phyloP scores from a whole-genome alignment of 2,888 invertebrate species.

The Mallateleia sp. region DNA sequence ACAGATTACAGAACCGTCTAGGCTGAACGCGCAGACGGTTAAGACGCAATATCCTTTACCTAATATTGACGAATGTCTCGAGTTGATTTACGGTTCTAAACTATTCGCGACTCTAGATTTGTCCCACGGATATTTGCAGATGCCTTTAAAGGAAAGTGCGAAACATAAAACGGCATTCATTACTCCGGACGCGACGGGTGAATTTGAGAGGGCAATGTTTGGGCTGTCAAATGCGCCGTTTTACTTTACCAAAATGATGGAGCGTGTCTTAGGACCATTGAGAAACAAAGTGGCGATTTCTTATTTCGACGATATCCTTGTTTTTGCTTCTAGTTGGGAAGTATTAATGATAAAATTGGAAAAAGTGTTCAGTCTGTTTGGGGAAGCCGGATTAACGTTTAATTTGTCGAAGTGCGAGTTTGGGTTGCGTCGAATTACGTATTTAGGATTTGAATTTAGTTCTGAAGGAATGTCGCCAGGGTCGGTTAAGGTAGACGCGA shows the following conservation, averaged over 20 bases:
- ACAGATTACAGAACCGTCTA: too few relatives aligned
- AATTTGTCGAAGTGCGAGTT: conserved; percentile 2
- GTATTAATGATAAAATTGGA: neutral
- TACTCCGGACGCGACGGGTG: conserved; percentile 1
- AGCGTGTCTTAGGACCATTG: conserved; percentile 27
- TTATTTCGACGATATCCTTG: conserved; percentile 30
- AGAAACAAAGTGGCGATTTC: neutral
- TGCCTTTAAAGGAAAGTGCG: conserved; percentile 11
- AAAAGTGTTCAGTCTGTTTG: neutral
- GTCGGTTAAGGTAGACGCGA: neutral
- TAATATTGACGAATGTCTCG: neutral
- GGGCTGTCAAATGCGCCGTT: conserved; percentile 44
- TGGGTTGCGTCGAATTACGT: neutral
- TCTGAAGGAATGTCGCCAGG: too few relatives aligned
- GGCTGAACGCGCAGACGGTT: conserved; percentile 5
- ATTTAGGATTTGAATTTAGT: conserved; percentile 4
- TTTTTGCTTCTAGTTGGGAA: neutral
- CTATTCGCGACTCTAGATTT: conserved; percentile 56
- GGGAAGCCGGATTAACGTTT: neutral
- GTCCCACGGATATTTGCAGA: conserved; percentile 50
- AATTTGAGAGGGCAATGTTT: conserved; percentile 54
- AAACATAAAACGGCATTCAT: conserved; percentile 56
- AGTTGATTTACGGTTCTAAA: neutral
- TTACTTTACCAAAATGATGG: conserved; percentile 53
- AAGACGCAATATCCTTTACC: neutral